Evolutionary conservation across 2,888 invertebrate genomes (phyloP).

Genomic region (Frankliniella intonsa): DNA sequence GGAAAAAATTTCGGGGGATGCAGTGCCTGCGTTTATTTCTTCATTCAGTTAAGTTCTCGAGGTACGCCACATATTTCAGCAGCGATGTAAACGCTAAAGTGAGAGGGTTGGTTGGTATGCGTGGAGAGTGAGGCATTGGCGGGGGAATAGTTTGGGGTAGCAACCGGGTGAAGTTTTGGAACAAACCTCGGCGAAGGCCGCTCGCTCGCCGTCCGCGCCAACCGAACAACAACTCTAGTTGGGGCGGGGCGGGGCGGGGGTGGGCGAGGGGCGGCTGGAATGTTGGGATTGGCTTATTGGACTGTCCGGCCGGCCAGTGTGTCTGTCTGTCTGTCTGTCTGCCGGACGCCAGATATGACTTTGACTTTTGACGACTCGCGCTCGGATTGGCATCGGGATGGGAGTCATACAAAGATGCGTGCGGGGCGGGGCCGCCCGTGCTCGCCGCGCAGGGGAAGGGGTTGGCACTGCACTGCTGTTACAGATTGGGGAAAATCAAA

Average conservation of each 20-base stretch:
- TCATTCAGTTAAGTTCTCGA: too few species aligned
- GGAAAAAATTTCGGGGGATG: too few species aligned
- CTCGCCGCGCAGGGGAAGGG: neutral
- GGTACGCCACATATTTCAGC: too few species aligned
- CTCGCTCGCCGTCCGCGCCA: neutral
- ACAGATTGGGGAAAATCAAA: too few species aligned
- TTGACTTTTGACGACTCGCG: conserved; percentile 21
- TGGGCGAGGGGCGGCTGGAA: neutral
- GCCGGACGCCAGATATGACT: neutral
- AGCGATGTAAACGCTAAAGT: too few species aligned
- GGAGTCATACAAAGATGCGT: neutral
- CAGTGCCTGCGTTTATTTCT: neutral
- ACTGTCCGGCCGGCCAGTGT: neutral
- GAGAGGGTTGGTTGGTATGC: neutral
- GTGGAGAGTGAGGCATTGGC: too few species aligned
- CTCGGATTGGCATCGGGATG: conserved; percentile 6
- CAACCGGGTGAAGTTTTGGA: neutral
- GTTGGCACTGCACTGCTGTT: too few species aligned
- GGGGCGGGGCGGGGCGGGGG: neutral
- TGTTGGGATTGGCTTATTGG: neutral
- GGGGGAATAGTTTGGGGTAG: neutral
- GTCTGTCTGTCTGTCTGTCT: neutral
- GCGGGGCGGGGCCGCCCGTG: neutral
- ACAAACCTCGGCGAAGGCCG: neutral
- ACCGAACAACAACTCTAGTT: neutral